Evolutionary conservation across 2,113 vertebrate species (phyloP).

Genomic region (Dasyprocta punctata): DNA sequence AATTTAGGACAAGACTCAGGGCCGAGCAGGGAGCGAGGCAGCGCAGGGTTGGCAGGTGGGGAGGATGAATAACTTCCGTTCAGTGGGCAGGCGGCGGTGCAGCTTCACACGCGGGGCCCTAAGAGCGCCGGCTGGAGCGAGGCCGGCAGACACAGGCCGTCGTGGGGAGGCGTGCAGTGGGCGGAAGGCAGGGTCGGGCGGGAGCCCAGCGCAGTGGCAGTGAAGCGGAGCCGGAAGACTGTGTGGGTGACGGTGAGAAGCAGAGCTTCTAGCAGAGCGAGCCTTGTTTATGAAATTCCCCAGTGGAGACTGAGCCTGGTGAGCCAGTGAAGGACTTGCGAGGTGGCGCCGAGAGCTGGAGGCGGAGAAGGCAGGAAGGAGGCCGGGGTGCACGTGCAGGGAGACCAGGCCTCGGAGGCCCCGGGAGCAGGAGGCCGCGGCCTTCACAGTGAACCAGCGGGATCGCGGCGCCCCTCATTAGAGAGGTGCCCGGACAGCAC

Average conservation of each 20-base stretch:
- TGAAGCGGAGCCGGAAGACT: not conserved
- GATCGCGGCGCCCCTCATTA: not conserved
- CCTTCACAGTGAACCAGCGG: accelerated
- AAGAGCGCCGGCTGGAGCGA: not conserved
- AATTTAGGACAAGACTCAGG: not conserved
- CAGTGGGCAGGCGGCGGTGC: not conserved
- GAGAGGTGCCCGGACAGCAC: not conserved
- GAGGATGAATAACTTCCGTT: not conserved
- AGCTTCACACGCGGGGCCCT: too few relatives aligned
- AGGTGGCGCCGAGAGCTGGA: not conserved
- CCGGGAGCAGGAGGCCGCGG: not conserved
- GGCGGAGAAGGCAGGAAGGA: not conserved
- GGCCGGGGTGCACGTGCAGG: not conserved
- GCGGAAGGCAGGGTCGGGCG: not conserved
- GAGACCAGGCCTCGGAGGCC: not conserved
- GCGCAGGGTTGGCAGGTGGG: not conserved
- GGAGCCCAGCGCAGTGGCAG: not conserved
- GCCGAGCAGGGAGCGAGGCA: not conserved
- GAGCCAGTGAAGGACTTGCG: not conserved
- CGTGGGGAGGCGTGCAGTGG: not conserved
- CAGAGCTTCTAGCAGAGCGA: not conserved
- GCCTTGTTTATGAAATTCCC: slow-evolving; percentile 2
- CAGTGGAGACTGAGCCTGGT: not conserved
- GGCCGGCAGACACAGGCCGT: not conserved
- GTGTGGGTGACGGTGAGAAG: not conserved